Conservation (phyloP, 2,888 invertebrate genomes). For the Monopis laevigella region DNA sequence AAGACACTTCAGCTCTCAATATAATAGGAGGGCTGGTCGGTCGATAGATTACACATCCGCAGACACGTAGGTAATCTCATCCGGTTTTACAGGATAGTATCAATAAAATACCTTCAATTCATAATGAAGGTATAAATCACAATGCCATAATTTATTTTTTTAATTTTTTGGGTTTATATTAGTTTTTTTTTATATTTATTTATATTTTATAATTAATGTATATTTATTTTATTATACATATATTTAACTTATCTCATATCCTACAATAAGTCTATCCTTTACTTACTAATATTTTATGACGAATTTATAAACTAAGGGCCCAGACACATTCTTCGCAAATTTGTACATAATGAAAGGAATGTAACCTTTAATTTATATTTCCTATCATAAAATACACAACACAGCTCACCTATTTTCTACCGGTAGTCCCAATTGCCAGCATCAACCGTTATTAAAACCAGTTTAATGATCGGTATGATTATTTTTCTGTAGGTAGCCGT, state of each 20-base stretch:
- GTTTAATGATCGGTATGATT: slow-evolving; percentile 64
- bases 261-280: slow-evolving; percentile 49
- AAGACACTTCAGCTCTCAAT: slow-evolving; percentile 57
- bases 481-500: slow-evolving; percentile 32
- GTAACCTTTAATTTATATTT: slow-evolving; percentile 66
- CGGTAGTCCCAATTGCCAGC: slow-evolving; percentile 52
- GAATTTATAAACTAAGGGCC: slow-evolving; percentile 66
- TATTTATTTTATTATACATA: no score
- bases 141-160: slow-evolving; percentile 48
- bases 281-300: slow-evolving; percentile 57
- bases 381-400: slow-evolving; percentile 56
- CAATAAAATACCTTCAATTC: slow-evolving; percentile 34
- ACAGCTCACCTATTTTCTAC: slow-evolving; percentile 32
- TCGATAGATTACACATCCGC: slow-evolving; percentile 56
- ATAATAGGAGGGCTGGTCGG: slow-evolving; percentile 60
- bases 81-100: slow-evolving; percentile 63
- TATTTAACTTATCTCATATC: slow-evolving; percentile 12
- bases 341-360: slow-evolving; percentile 65
- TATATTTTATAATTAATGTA: slow-evolving; percentile 23
- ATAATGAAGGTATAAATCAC: slow-evolving; percentile 44
- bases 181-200: slow-evolving; percentile 25
- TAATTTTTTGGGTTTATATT: slow-evolving; percentile 26
- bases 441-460: slow-evolving; percentile 67
- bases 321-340: slow-evolving; percentile 62
- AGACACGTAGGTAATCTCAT: slow-evolving; percentile 48